These are phyloP conservation scores for Sarcoramphus papa DNA, from an alignment of 2,797 vertebrate genomes.

Conservation along the genomic window DNA sequence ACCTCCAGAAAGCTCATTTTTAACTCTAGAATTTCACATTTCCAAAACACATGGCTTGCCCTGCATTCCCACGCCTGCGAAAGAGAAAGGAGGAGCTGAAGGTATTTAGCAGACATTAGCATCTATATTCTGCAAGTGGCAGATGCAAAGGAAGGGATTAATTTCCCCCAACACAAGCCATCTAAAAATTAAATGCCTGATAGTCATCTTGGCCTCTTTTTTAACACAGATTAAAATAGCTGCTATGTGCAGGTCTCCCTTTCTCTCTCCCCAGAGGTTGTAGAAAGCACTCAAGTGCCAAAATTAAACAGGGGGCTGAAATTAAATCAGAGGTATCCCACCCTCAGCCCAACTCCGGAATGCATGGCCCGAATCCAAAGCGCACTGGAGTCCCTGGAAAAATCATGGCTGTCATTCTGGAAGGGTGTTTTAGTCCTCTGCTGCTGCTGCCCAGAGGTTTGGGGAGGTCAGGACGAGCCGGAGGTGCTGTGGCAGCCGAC, in stretches of 20 bases:
- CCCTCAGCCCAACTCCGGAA: background rate
- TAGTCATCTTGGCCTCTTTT: background rate
- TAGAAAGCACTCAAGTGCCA: background rate
- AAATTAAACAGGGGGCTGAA: background rate
- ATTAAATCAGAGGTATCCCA: background rate
- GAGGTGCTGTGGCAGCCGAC: background rate
- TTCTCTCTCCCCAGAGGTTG: background rate
- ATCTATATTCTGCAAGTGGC: background rate
- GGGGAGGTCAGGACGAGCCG: background rate
- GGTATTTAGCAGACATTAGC: background rate
- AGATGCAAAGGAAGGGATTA: background rate
- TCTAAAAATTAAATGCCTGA: background rate
- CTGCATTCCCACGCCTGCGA: background rate
- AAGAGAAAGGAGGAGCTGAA: background rate
- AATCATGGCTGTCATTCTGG: background rate
- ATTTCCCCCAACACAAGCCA: background rate
- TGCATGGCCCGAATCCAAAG: background rate
- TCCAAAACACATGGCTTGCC: background rate
- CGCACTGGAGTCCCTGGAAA: background rate
- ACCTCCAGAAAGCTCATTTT: background rate
- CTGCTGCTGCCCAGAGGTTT: background rate
- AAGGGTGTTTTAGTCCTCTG: background rate
- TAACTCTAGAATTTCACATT: background rate
- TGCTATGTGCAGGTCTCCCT: background rate
- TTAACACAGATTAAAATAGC: background rate